Percentiles rank a stretch among this genome's conserved stretches.
Evolutionary conservation across 2,797 vertebrate species (phyloP).

Genomic region (Chloroceryle amazona): DNA sequence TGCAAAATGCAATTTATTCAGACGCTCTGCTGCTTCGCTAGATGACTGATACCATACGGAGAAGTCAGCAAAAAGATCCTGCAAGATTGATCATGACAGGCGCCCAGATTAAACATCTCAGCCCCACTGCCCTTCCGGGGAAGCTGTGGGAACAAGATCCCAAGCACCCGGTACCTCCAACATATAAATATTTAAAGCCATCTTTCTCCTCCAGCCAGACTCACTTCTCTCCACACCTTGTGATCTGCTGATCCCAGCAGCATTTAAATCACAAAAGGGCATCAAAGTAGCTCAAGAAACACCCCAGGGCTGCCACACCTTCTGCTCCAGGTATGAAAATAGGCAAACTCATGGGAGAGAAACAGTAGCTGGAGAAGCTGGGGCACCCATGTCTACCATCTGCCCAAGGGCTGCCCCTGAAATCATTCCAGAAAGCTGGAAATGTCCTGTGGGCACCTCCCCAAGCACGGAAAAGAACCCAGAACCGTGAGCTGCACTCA

Average conservation of each 20-base stretch:
- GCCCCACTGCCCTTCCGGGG: neutral
- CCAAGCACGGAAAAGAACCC: rapidly evolving
- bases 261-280: neutral
- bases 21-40: neutral
- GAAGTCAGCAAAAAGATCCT: neutral
- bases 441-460: rapidly evolving
- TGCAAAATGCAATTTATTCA: neutral
- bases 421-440: neutral
- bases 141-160: constrained; percentile 14
- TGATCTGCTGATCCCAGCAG: constrained; percentile 5
- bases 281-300: neutral
- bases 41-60: neutral
- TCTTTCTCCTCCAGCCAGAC: neutral
- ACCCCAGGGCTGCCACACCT: neutral
- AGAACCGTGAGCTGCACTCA: constrained; percentile 65
- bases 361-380: neutral
- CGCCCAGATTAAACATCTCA: neutral
- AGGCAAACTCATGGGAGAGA: neutral
- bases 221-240: neutral
- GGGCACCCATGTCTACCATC: rapidly evolving
- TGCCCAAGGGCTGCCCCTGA: neutral
- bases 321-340: neutral
- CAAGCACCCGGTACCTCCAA: neutral
- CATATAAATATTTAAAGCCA: constrained; percentile 19
- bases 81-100: neutral